Evolutionary conservation across 2,797 vertebrate species (phyloP).

Genomic region (Acanthurus lineatus): DNA sequence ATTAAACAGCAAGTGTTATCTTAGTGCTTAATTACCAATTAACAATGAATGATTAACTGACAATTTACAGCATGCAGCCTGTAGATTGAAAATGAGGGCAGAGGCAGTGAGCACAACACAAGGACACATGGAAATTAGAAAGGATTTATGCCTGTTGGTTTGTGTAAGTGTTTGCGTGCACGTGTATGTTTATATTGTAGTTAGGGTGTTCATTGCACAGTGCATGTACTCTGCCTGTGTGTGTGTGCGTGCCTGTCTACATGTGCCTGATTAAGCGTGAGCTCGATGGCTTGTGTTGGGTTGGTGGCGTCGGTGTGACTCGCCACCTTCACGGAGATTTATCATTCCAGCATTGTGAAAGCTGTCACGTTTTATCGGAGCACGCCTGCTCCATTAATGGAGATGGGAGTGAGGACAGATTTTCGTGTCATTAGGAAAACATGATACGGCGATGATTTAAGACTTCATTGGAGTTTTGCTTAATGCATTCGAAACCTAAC

Average conservation of each 20-base stretch:
- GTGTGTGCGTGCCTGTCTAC: background rate
- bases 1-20: slow-evolving; percentile 70
- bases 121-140: slow-evolving; percentile 56
- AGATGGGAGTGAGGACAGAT: slow-evolving; percentile 66
- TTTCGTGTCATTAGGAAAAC: slow-evolving; percentile 80
- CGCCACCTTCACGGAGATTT: slow-evolving; percentile 68
- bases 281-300: slow-evolving; percentile 61
- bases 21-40: slow-evolving; percentile 77
- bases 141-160: slow-evolving; percentile 42
- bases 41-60: slow-evolving; percentile 76
- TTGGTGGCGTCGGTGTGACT: slow-evolving; percentile 48
- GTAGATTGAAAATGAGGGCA: slow-evolving; percentile 47
- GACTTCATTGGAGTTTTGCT: slow-evolving; percentile 55
- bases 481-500: slow-evolving; percentile 58
- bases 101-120: slow-evolving; percentile 33
- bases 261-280: slow-evolving; percentile 53
- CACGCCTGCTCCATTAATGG: slow-evolving; percentile 75
- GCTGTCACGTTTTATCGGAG: slow-evolving; percentile 74
- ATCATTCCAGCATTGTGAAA: slow-evolving; percentile 71
- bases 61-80: slow-evolving; percentile 56
- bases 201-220: background rate
- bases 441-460: slow-evolving; percentile 77
- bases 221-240: background rate
- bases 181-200: background rate
- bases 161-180: slow-evolving; percentile 10